Percentiles rank a stretch among this genome's conserved stretches.
phyloP scores from a whole-genome alignment of 2,888 invertebrate genomes.

The Seira ritae region DNA sequence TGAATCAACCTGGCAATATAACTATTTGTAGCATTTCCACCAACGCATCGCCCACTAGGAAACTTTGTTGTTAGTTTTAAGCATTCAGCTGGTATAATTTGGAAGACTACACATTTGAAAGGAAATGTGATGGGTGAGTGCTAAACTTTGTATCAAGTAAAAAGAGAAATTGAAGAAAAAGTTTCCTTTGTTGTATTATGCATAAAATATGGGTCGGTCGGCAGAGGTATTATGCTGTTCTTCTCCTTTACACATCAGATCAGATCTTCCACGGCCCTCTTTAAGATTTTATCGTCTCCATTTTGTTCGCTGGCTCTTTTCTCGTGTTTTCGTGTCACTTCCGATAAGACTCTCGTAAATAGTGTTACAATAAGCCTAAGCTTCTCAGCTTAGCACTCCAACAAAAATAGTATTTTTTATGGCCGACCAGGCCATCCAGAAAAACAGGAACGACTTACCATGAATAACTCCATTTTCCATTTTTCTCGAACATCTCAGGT shows the following conservation, averaged over 20 bases:
- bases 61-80: conserved; percentile 10
- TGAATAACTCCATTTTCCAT: not conserved
- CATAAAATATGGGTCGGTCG: conserved; percentile 10
- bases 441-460: not conserved
- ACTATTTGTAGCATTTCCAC: too few species aligned
- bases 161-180: not conserved
- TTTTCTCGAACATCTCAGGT: not conserved
- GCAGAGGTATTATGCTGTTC: not conserved
- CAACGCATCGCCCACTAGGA: not conserved
- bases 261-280: conserved; percentile 6
- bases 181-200: not conserved
- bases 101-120: not conserved
- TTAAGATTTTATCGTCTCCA: conserved; percentile 7
- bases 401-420: not conserved
- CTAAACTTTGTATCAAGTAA: conserved; percentile 4
- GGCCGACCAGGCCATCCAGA: not conserved
- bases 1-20: not conserved
- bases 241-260: not conserved
- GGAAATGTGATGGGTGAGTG: not conserved
- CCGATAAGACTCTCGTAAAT: conserved; percentile 38
- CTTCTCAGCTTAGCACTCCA: not conserved
- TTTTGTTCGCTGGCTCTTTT: not conserved
- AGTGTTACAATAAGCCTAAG: not conserved
- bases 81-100: not conserved
- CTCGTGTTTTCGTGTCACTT: conserved; percentile 22